These are phyloP conservation scores for Trachelus troglodyta DNA, from an alignment of 2,888 invertebrate genomes.

Conservation along the genomic window DNA sequence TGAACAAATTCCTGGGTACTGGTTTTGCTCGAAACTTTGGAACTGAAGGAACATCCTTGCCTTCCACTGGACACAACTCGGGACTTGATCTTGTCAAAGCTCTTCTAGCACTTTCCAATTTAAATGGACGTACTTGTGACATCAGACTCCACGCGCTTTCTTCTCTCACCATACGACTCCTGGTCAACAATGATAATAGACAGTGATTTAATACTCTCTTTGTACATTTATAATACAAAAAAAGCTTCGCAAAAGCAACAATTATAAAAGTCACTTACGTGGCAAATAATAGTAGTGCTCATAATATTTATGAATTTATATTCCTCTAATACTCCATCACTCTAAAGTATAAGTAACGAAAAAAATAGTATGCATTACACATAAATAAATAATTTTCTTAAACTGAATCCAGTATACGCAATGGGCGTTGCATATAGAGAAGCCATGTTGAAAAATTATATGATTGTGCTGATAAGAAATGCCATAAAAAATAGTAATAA, in stretches of 20 bases:
- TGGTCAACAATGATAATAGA: constrained; percentile 23
- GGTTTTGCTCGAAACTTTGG: constrained; percentile 74
- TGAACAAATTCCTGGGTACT: constrained; percentile 77
- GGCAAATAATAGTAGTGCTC: constrained; percentile 3
- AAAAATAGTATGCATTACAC: background rate
- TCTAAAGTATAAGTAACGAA: background rate
- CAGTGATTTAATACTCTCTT: background rate
- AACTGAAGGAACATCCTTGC: constrained; percentile 27
- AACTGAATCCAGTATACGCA: background rate
- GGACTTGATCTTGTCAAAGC: constrained; percentile 62
- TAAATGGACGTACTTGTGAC: constrained; percentile 62
- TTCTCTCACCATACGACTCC: constrained; percentile 60
- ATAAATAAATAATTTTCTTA: background rate
- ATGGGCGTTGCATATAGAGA: background rate
- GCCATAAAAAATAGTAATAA: background rate
- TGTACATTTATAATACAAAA: background rate
- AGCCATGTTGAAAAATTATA: background rate
- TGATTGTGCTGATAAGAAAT: background rate
- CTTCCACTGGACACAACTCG: constrained; percentile 44
- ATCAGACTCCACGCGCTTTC: constrained; percentile 59
- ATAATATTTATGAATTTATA: background rate
- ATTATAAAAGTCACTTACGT: background rate
- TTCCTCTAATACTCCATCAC: background rate
- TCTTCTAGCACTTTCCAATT: constrained; percentile 59
- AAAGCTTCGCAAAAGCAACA: background rate